Base-by-base conservation (phyloP, 2,797 vertebrate genomes). In the Leptatherina wallacei region DNA sequence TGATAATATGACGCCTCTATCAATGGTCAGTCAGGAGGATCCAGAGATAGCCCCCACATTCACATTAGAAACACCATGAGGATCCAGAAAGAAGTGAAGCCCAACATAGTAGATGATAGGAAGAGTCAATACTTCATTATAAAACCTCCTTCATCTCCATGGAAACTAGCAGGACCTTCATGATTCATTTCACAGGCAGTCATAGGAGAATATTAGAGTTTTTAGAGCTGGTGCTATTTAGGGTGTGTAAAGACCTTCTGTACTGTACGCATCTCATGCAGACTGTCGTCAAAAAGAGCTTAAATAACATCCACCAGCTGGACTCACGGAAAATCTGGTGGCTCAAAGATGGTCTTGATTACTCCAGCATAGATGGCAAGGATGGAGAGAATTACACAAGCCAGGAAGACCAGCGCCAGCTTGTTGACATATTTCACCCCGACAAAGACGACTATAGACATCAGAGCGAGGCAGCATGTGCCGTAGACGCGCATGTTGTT, bases 351-450 rank as follows among this genome's bases (percentile, higher is more conserved):
- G 1, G 95, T 96, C 92, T 98, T 99, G 89, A 99, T 94, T 85
- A 98, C 98, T 2, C 98, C 98, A 0, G 97, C 98, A 0, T 99
- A 99, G 92, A 99, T 99, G 80, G 98, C 93, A 4, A 99, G 81
- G 81, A 99, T 99, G 79, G 98, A 99, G 40, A 99, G 96, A 75
- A 99, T 94, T 52, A 99, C 98, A 5, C 97, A 98, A 52, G 97
- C 96, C 85, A 99, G 94, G 90, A 99, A 99, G 56, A 99, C 97
- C 27, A 99, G 85, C 0, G 98, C 97, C 40, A 99, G 93, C 81
- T 99, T 99, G 92, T 99, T 99, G 80, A 99, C 98, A 1, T 99
- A 99, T 84, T 98, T 99, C 38, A 99, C 97, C 0, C 98, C 97
- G 1, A 99, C 98, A 35, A 98, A 99, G 63, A 99, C 97, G 4